Conservation (phyloP, 2,888 invertebrate genomes). For the Peribatodes rhomboidaria region DNA sequence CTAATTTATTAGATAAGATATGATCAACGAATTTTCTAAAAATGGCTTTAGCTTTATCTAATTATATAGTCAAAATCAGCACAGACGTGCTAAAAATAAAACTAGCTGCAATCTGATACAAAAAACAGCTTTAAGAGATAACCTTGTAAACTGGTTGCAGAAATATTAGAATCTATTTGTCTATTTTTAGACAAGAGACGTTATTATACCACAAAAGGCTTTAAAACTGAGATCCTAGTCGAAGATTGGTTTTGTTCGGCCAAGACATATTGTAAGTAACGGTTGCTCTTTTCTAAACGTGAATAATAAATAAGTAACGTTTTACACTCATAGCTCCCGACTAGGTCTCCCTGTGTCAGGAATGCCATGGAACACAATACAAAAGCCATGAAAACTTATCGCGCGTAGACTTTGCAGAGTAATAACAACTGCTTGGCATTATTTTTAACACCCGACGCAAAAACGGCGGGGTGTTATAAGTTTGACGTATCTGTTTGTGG, state of each 20-base stretch:
- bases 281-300: too few relatives aligned
- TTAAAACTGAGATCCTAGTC: background rate
- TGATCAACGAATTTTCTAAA: constrained; percentile 1
- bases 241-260: background rate
- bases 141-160: constrained; percentile 24
- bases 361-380: too few relatives aligned
- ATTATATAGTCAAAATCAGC: background rate
- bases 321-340: too few relatives aligned
- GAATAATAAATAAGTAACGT: too few relatives aligned
- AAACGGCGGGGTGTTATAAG: too few relatives aligned
- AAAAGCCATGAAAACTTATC: too few relatives aligned
- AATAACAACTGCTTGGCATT: too few relatives aligned
- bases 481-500: too few relatives aligned
- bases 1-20: background rate
- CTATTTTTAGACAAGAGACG: constrained; percentile 10
- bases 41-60: background rate
- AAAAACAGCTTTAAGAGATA: constrained; percentile 10
- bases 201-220: background rate
- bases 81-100: constrained; percentile 9
- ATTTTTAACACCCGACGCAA: too few relatives aligned
- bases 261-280: too few relatives aligned
- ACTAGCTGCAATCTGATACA: background rate
- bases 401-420: too few relatives aligned
- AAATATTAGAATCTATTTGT: constrained; percentile 12
- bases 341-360: too few relatives aligned